phyloP scores from a whole-genome alignment of 2,888 invertebrate species.

The Hipparchia semele region DNA sequence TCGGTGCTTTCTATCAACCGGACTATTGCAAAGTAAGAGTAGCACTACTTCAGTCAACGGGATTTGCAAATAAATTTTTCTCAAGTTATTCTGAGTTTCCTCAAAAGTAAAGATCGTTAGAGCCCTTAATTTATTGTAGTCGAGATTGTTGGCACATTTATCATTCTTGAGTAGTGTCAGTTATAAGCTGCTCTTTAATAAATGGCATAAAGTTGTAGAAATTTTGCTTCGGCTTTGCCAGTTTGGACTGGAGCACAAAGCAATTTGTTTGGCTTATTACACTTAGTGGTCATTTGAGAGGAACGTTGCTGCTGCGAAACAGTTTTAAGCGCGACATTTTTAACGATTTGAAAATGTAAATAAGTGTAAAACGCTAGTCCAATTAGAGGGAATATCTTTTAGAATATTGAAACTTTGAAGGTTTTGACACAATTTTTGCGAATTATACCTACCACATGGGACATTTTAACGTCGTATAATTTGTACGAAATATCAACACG shows the following conservation, averaged over 20 bases:
- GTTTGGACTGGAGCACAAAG: constrained; percentile 26
- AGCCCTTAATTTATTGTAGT: constrained; percentile 2
- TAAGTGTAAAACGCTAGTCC: constrained; percentile 29
- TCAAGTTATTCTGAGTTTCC: too few relatives aligned
- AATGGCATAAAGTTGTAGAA: constrained; percentile 24
- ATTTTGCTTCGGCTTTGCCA: constrained; percentile 18
- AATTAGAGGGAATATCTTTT: background rate
- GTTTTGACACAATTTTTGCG: background rate
- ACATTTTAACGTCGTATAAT: background rate
- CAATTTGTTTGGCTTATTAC: constrained; percentile 33
- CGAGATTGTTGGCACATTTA: constrained; percentile 7
- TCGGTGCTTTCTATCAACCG: too few relatives aligned
- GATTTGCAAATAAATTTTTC: too few relatives aligned
- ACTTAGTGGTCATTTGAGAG: constrained; percentile 13
- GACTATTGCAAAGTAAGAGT: too few relatives aligned
- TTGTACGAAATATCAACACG: background rate
- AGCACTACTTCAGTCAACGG: too few relatives aligned
- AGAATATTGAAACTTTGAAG: background rate
- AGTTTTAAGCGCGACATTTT: constrained; percentile 16
- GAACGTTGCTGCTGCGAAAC: constrained; percentile 4
- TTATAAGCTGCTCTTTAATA: constrained; percentile 31
- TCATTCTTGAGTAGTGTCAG: constrained; percentile 19
- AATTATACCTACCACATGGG: background rate
- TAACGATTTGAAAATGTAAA: constrained; percentile 15
- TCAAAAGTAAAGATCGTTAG: too few relatives aligned